These are phyloP conservation scores for Notolabrus celidotus DNA, from an alignment of 2,797 vertebrate species.

Conservation along the genomic window DNA sequence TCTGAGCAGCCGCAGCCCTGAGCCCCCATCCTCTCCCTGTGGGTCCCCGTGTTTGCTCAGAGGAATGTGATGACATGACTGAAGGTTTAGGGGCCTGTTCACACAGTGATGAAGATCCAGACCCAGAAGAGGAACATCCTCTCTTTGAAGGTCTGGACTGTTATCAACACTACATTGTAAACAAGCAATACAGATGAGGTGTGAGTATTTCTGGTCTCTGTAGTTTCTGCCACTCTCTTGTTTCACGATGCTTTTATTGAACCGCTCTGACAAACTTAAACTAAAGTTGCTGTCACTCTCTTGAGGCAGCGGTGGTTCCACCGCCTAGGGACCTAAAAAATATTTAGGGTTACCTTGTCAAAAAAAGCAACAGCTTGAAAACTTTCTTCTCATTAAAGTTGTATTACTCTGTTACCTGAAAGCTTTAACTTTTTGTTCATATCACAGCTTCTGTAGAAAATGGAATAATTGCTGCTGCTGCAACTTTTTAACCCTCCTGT, in stretches of 20 bases:
- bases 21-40: slow-evolving; percentile 55
- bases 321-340: background rate
- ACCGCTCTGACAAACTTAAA: no score
- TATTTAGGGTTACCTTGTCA: background rate
- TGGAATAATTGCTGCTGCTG: no score
- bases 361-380: background rate
- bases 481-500: no score
- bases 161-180: slow-evolving; percentile 46
- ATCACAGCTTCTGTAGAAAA: no score
- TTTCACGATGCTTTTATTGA: no score
- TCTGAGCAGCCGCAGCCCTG: slow-evolving; percentile 44
- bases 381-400: background rate
- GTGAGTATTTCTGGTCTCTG: background rate
- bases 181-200: slow-evolving; percentile 21
- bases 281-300: background rate
- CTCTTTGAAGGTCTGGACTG: slow-evolving; percentile 46
- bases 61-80: slow-evolving; percentile 69
- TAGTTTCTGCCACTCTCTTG: no score
- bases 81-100: slow-evolving; percentile 51
- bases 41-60: slow-evolving; percentile 34
- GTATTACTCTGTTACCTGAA: background rate
- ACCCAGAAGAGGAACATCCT: slow-evolving; percentile 37
- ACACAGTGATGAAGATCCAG: slow-evolving; percentile 48
- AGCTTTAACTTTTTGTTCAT: no score
- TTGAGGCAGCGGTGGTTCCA: background rate